Conservation (phyloP, 1,140 invertebrate genomes). For the Neodiprion fabricii region DNA sequence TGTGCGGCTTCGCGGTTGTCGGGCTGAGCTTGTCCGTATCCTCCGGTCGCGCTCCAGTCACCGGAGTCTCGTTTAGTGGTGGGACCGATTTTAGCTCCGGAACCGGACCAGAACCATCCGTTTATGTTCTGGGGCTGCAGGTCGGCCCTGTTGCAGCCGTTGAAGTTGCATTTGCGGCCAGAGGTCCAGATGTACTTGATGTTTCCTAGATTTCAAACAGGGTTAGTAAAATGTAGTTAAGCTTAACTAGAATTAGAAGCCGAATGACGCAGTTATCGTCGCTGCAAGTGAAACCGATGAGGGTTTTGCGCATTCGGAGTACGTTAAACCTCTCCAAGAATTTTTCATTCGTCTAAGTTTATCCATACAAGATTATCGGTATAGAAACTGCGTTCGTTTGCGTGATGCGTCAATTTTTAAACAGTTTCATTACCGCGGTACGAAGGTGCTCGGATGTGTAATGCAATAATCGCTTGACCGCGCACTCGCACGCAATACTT, state of each 20-base stretch:
- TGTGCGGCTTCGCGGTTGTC: constrained; percentile 90
- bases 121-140: constrained; percentile 87
- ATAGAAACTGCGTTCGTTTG: too few species aligned
- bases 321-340: too few species aligned
- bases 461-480: too few species aligned
- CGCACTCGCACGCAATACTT: too few species aligned
- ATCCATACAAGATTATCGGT: too few species aligned
- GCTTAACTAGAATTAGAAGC: neutral
- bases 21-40: constrained; percentile 83
- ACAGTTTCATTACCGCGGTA: too few species aligned
- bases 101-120: constrained; percentile 94
- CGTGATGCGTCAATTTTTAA: too few species aligned
- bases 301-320: too few species aligned
- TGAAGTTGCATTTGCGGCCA: constrained; percentile 90
- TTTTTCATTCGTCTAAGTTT: too few species aligned
- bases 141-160: constrained; percentile 86
- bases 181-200: constrained; percentile 88
- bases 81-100: constrained; percentile 86
- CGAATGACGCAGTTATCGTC: neutral
- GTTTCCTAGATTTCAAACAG: constrained; percentile 52
- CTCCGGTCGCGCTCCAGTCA: constrained; percentile 87
- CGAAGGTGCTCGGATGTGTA: too few species aligned
- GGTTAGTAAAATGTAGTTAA: neutral
- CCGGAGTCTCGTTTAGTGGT: constrained; percentile 86
- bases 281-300: too few species aligned